Percentiles rank a stretch among this genome's conserved stretches.
phyloP scores from a whole-genome alignment of 2,888 invertebrate species.

The Nephrocerus scutellatus region DNA sequence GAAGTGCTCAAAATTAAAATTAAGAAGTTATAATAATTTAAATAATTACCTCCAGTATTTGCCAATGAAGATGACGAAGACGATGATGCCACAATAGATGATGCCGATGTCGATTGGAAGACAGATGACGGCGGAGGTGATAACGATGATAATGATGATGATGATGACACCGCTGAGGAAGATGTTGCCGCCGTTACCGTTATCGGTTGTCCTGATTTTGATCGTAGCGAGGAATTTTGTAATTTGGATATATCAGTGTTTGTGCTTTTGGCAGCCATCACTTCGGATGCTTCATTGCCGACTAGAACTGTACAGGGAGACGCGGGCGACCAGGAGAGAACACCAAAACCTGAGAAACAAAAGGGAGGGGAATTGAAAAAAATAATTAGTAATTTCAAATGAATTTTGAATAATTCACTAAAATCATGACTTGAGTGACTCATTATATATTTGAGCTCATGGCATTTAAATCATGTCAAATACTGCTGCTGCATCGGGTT shows the following conservation, averaged over 20 bases:
- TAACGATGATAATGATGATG: constrained; percentile 63
- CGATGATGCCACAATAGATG: constrained; percentile 47
- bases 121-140: constrained; percentile 46
- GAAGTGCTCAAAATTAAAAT: too few relatives aligned
- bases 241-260: constrained; percentile 65
- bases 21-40: too few relatives aligned
- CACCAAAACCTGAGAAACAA: constrained; percentile 61
- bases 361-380: neutral
- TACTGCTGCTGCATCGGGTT: too few relatives aligned
- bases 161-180: constrained; percentile 53
- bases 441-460: neutral
- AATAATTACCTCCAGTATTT: constrained; percentile 46
- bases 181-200: constrained; percentile 47
- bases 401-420: neutral
- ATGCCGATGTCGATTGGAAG: constrained; percentile 44
- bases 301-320: constrained; percentile 79
- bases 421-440: neutral
- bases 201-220: constrained; percentile 49
- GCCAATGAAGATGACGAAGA: constrained; percentile 43
- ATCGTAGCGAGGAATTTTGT: constrained; percentile 58
- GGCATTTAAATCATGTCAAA: too few relatives aligned
- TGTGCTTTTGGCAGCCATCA: constrained; percentile 62
- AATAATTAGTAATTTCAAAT: neutral
- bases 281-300: constrained; percentile 67
- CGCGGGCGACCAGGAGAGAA: constrained; percentile 76